These are phyloP conservation scores for Leptonema lineaticorne DNA, from an alignment of 1,140 invertebrate species.

Conservation along the genomic window DNA sequence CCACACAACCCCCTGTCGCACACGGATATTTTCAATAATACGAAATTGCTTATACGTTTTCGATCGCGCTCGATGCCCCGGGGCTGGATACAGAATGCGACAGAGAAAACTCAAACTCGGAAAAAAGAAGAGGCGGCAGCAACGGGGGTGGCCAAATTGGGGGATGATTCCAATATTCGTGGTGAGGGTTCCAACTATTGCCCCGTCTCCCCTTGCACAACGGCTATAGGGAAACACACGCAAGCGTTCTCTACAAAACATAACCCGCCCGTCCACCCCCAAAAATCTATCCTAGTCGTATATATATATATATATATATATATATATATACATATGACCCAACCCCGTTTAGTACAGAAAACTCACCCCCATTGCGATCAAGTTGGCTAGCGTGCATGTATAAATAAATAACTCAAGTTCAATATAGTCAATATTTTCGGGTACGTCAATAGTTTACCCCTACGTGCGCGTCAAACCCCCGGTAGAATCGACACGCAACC, in stretches of 20 bases:
- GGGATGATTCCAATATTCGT: constrained; percentile 37
- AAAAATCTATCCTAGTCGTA: no score
- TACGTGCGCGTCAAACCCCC: background rate
- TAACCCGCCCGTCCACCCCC: background rate
- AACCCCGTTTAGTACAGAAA: background rate
- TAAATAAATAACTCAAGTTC: constrained; percentile 34
- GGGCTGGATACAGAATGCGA: constrained; percentile 14
- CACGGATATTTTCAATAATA: constrained; percentile 40
- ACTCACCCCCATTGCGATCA: background rate
- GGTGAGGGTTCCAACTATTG: constrained; percentile 28
- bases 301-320: no score
- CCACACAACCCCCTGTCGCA: constrained; percentile 18
- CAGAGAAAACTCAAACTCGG: background rate
- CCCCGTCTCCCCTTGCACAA: constrained; percentile 23
- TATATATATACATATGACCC: no score
- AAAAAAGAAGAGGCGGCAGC: background rate
- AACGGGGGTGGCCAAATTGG: constrained; percentile 31
- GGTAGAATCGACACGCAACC: background rate
- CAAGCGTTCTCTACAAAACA: background rate
- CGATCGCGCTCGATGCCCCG: constrained; percentile 26
- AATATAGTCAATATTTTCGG: constrained; percentile 38
- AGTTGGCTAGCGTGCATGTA: constrained; percentile 20
- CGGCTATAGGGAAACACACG: no score
- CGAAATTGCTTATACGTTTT: constrained; percentile 39
- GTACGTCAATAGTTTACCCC: constrained; percentile 33